Percentiles rank a stretch among this genome's conserved stretches.
Evolutionary conservation across 2,888 invertebrate genomes (phyloP).

Genomic region (Rhaphigaster nebulosa): DNA sequence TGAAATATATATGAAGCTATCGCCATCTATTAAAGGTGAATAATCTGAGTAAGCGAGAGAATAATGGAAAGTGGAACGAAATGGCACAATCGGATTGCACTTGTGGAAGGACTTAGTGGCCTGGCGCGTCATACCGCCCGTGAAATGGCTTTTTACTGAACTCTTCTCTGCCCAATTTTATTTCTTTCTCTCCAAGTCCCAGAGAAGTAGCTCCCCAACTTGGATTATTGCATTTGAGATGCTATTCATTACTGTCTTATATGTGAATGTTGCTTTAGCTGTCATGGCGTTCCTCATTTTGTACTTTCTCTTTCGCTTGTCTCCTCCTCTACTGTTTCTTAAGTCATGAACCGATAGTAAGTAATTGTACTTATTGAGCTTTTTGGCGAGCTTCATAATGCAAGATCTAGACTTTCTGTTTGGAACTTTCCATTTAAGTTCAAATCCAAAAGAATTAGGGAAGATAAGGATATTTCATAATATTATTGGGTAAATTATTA

Average conservation of each 20-base stretch:
- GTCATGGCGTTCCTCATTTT: neutral
- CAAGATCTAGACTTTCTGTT: too few species aligned
- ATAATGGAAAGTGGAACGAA: constrained; percentile 34
- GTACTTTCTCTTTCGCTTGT: neutral
- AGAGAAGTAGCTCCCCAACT: neutral
- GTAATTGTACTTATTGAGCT: neutral
- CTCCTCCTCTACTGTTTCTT: neutral
- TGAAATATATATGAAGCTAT: neutral
- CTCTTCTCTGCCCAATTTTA: constrained; percentile 3
- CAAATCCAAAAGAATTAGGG: too few species aligned
- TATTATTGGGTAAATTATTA: too few species aligned
- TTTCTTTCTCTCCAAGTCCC: neutral
- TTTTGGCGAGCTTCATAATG: too few species aligned
- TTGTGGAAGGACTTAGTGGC: neutral
- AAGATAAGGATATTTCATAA: too few species aligned
- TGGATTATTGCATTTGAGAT: constrained; percentile 12
- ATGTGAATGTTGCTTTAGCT: neutral
- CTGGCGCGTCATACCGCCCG: neutral
- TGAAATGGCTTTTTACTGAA: constrained; percentile 41
- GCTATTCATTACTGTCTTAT: neutral
- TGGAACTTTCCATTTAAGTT: too few species aligned
- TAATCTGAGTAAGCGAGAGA: neutral
- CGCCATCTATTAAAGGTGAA: neutral
- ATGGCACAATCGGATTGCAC: constrained; percentile 2
- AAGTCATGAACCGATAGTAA: neutral